Evolutionary conservation across 2,113 vertebrate genomes (phyloP).

Genomic region (Corydoras sp.): DNA sequence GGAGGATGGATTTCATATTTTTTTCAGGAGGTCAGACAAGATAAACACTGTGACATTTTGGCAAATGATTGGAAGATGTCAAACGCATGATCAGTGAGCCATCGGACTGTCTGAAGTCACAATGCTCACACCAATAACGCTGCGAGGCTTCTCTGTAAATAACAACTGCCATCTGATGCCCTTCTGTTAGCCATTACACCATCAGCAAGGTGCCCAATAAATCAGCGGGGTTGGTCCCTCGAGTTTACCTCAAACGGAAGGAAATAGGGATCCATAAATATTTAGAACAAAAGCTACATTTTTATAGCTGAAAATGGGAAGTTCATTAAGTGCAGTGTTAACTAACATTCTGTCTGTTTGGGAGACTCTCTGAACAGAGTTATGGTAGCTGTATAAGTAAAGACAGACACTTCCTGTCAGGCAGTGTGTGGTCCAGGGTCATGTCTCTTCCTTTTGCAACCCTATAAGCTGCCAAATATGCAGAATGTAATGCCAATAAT

Average conservation of each 20-base stretch:
- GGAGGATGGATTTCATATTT: conserved; percentile 29
- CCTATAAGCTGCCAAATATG: conserved; percentile 1
- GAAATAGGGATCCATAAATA: neutral
- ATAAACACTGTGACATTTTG: conserved; percentile 43
- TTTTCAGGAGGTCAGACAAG: neutral
- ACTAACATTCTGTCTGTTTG: conserved; percentile 1
- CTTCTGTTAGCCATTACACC: conserved; percentile 4
- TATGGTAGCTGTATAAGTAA: conserved; percentile 15
- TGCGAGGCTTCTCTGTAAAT: conserved; percentile 12
- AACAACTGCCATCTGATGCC: conserved; percentile 11
- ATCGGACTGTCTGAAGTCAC: conserved; percentile 20
- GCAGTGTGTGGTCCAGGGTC: conserved; percentile 39
- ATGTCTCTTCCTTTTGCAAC: conserved; percentile 5
- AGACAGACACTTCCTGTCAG: conserved; percentile 33
- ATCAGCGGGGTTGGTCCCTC: neutral
- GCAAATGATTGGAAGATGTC: conserved; percentile 17
- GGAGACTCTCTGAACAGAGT: conserved; percentile 4
- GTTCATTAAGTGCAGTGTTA: neutral
- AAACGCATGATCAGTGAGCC: conserved; percentile 26
- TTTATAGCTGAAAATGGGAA: neutral
- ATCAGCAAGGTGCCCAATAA: neutral
- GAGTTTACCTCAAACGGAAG: neutral
- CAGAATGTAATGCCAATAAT: too few relatives aligned
- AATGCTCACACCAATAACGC: neutral
- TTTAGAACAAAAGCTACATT: too few relatives aligned